These are phyloP conservation scores for Sapajus apella DNA, from an alignment of 2,113 vertebrate species.

Conservation along the genomic window DNA sequence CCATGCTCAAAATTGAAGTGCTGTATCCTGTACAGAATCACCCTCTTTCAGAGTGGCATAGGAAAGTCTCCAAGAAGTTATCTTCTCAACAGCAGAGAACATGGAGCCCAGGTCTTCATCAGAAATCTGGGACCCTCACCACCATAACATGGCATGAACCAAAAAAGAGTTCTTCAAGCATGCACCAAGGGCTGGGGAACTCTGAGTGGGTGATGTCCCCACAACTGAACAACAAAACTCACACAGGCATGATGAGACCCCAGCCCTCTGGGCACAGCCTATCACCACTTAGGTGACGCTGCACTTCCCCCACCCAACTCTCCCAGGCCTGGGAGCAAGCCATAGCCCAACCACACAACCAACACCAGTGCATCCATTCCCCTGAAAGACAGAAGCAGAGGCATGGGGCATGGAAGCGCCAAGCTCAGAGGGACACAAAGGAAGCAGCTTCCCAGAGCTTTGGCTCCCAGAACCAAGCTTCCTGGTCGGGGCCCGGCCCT, in stretches of 20 bases:
- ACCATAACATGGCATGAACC: not conserved
- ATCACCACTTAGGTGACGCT: not conserved
- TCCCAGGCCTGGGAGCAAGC: not conserved
- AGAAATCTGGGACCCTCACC: not conserved
- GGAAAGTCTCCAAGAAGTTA: not conserved
- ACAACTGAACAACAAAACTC: not conserved
- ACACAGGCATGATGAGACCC: not conserved
- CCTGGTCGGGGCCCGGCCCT: too few species aligned
- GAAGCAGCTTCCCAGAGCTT: not conserved
- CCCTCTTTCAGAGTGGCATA: not conserved
- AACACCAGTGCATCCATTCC: not conserved
- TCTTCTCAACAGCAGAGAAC: not conserved
- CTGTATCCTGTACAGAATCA: not conserved
- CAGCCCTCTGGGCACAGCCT: not conserved
- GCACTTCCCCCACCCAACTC: not conserved
- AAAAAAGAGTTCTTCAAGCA: not conserved
- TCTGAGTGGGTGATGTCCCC: not conserved
- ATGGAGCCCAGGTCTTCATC: not conserved
- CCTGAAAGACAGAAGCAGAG: not conserved
- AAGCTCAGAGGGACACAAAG: not conserved
- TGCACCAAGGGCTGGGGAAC: not conserved
- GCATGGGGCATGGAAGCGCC: not conserved
- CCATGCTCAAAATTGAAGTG: not conserved
- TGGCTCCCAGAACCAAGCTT: not conserved
- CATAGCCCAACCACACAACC: not conserved